These are phyloP conservation scores for Pygoscelis adeliae DNA, from an alignment of 2,113 vertebrate genomes.

Conservation along the genomic window DNA sequence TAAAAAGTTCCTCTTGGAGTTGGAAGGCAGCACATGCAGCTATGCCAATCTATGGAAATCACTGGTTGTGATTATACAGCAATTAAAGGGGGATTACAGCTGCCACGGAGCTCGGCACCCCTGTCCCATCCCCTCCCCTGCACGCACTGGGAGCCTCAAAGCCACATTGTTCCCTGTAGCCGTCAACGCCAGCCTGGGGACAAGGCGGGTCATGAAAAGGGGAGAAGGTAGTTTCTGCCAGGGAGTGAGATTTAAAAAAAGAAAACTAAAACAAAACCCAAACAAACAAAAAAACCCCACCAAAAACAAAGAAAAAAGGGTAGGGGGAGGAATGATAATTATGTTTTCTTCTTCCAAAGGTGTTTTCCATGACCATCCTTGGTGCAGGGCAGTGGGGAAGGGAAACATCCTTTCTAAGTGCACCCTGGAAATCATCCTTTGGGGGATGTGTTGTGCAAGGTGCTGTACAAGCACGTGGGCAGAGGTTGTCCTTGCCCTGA, in stretches of 20 bases:
- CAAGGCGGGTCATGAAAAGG: background rate
- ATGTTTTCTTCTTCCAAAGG: background rate
- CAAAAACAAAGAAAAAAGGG: background rate
- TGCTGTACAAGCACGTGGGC: background rate
- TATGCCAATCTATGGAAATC: slow-evolving; percentile 28
- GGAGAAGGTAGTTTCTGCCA: slow-evolving; percentile 1
- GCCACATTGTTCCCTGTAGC: slow-evolving; percentile 37
- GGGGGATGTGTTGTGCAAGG: background rate
- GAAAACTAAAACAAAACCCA: no score
- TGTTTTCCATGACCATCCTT: background rate
- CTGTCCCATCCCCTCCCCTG: slow-evolving; percentile 7
- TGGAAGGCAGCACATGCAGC: background rate
- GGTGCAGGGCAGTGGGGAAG: background rate
- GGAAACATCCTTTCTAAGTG: accelerated
- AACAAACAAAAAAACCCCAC: background rate
- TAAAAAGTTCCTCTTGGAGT: background rate
- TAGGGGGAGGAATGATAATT: background rate
- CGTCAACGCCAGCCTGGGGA: background rate
- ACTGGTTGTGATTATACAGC: slow-evolving; percentile 58
- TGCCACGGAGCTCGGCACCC: slow-evolving; percentile 44
- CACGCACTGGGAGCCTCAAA: slow-evolving; percentile 43
- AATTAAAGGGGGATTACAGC: slow-evolving; percentile 74
- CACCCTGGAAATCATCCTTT: background rate
- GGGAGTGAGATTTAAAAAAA: background rate
- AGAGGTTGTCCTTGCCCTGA: background rate